Evolutionary conservation across 1,140 invertebrate species (phyloP), one percentile per base, ranked within the genome.

Genomic region (Steinernema khuongi): DNA sequence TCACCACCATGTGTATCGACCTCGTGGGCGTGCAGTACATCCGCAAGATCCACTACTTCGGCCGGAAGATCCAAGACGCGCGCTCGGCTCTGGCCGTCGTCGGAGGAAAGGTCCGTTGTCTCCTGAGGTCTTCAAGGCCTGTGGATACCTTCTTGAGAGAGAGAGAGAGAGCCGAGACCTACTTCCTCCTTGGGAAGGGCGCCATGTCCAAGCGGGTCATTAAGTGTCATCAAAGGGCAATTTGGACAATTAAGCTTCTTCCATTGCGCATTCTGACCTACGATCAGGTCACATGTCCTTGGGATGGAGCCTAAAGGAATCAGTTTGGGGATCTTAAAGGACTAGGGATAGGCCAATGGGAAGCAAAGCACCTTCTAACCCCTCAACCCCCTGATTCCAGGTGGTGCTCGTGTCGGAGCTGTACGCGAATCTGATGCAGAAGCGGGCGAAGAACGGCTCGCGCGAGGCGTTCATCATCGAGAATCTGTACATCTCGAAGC

Each of bases 1-100:
- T 84, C 32, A 84, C 83, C n/a, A 84, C 83, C 29, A 84, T 84
- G 83, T 84, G 83, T 71, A 84, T 84, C 26, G 83, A 84, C 36
- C 70, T 84, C 14, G 83, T 83, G 19, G 78, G 78, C 31, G 77
- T 76, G 29, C 77, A 75, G 71, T 78, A 83, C 68, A 84, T 83
- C 68, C 67, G 83, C 33, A 85, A 84, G 72, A 85, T 84, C 73
- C 83, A 84, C 70, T 84, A 84, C 44, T 84, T 84, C 67, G 83
- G 83, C 18, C 22, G 82, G 26, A 84, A 85, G 73, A 84, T 84
- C 28, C 84, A 85, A 70, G 84, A 84, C 67, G 83, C 83, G 11
- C 68, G 84, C 4, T 83, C 82, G 1, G 83, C 83, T n/a, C 67
- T 84, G 44, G 83, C 83, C 0, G 84, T 84, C 19, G 83, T 84